Conservation (phyloP, 2,797 vertebrate genomes). For the Gobio occitaniae region DNA sequence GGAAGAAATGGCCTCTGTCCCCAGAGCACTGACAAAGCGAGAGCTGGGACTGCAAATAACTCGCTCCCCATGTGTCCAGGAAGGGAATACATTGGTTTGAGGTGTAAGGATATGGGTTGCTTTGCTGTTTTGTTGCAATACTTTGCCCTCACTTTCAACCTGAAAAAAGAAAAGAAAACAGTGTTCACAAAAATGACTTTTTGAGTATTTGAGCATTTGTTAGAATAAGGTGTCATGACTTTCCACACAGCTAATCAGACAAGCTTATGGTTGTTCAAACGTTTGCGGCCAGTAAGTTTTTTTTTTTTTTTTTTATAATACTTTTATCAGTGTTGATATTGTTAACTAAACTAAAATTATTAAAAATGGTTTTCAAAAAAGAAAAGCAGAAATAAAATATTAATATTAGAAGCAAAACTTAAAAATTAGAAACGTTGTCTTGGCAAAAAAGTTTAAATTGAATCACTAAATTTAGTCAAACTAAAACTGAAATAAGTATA, state of each 20-base stretch:
- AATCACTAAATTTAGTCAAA: background rate
- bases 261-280: background rate
- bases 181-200: background rate
- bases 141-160: conserved; percentile 71
- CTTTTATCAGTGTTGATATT: background rate
- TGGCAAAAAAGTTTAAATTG: background rate
- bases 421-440: too few relatives aligned
- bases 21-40: background rate
- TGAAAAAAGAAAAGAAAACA: conserved; percentile 61
- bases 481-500: background rate
- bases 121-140: conserved; percentile 60
- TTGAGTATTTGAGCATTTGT: background rate
- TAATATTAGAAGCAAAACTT: background rate
- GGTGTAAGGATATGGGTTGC: conserved; percentile 53
- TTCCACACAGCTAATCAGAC: background rate
- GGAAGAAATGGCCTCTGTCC: conserved; percentile 45
- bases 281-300: background rate
- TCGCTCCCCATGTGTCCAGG: conserved; percentile 63
- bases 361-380: background rate
- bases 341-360: background rate
- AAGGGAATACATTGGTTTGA: conserved; percentile 67
- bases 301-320: too few relatives aligned
- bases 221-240: background rate
- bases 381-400: background rate
- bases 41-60: conserved; percentile 61